Conservation (phyloP, 2,888 invertebrate species). For the Panopea generosa region DNA sequence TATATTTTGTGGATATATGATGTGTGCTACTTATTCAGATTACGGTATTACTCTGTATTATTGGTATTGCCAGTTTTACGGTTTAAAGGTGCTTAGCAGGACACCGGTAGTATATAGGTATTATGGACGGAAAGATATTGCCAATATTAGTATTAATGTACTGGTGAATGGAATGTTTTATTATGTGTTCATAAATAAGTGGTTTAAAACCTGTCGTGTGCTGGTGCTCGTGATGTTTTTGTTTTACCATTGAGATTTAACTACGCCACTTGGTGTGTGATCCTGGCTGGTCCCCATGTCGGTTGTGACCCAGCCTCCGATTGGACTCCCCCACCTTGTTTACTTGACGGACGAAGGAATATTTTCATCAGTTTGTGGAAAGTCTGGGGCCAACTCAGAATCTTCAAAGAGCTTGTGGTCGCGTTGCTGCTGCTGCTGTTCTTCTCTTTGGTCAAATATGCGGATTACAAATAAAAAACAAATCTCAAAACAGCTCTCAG, state of each 20-base stretch:
- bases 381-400: constrained; percentile 15
- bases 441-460: constrained; percentile 29
- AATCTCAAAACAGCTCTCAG: constrained; percentile 35
- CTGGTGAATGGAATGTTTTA: constrained; percentile 1
- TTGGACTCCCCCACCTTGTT: constrained; percentile 58
- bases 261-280: too few relatives aligned
- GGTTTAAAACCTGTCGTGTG: too few relatives aligned
- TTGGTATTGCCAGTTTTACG: too few relatives aligned
- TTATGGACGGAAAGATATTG: background rate
- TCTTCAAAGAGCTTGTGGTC: constrained; percentile 29
- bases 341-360: constrained; percentile 60
- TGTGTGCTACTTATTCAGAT: too few relatives aligned
- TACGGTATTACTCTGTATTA: too few relatives aligned
- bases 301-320: constrained; percentile 36
- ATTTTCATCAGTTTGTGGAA: constrained; percentile 50
- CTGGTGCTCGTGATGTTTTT: too few relatives aligned
- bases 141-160: background rate
- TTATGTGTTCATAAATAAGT: background rate
- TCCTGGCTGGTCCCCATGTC: constrained; percentile 54
- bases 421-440: constrained; percentile 35
- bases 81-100: too few relatives aligned
- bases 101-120: too few relatives aligned
- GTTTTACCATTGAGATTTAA: too few relatives aligned
- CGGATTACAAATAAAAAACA: constrained; percentile 32
- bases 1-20: too few relatives aligned